Base-by-base conservation (phyloP, 2,888 invertebrate genomes). In the Baccha elongata region DNA sequence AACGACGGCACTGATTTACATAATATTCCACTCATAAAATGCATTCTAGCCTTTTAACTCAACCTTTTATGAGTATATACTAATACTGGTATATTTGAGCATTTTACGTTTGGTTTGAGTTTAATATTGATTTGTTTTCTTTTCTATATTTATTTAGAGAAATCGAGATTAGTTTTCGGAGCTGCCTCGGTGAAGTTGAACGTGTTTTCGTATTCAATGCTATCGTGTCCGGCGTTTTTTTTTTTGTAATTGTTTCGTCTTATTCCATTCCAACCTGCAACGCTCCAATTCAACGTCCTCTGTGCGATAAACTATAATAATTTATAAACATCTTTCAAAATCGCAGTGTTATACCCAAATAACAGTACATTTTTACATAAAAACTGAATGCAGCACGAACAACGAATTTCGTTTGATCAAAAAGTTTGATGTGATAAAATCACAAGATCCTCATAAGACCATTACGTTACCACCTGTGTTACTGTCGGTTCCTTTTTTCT, bases 121-220 rank as follows among this genome's bases (percentile, higher is more conserved):
- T 19, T 1, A 15, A 2, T 10, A 13, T 29, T 42, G 50, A 42
- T 37, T 26, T 42, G 21, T 11, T 32, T 48, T 67, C 35, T 26
- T 64, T 32, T 19, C 21, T 19, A 17, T 15, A 42, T 26, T 7
- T 17, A 29, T 19, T 21, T 35, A 42, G n/a, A n/a, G n/a, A n/a
- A n/a, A n/a, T n/a, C n/a, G n/a, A 17, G 35, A 23, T 73, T 42
- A 80, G 79, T 80, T 80, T 64, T 69, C 68, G 60, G 67, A 80
- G 80, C 74, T 69, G 42, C 69, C 40, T 80, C 64, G 53, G 23
- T 64, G 50, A 15, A 26, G 23, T 55, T 42, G 35, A 23, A 40
- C 52, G 52, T 52, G 15, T 69, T 48, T 32, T 32, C 1, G 26
- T 10, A 17, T 8, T 72, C 29, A n/a, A n/a, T n/a, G 58, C 40